phyloP scores from a whole-genome alignment of 2,888 invertebrate genomes.

The Arrhopalites spinosus region DNA sequence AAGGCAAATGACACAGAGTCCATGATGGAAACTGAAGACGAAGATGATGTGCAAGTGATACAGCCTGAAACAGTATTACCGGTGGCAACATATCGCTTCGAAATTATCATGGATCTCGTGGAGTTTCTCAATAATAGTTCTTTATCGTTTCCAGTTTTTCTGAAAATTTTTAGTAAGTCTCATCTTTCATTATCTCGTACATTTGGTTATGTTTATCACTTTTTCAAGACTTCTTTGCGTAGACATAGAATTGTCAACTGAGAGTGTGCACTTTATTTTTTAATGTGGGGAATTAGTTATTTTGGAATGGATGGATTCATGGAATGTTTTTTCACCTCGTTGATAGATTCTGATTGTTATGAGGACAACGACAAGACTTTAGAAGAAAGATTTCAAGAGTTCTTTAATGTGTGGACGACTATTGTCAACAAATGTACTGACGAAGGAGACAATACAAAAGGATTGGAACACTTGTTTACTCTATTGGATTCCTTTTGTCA shows the following conservation, averaged over 20 bases:
- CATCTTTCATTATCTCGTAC: too few species aligned
- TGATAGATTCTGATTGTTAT: conserved; percentile 9
- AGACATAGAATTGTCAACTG: too few species aligned
- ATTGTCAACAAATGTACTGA: conserved; percentile 18
- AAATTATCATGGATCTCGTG: conserved; percentile 26
- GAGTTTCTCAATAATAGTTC: conserved; percentile 24
- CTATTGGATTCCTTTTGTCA: conserved; percentile 32
- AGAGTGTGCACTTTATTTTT: too few species aligned
- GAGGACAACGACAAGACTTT: conserved; percentile 17
- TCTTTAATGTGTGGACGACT: conserved; percentile 38
- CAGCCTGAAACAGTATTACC: background rate
- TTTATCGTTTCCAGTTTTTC: background rate
- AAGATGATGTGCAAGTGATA: conserved; percentile 25
- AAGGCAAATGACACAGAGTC: background rate
- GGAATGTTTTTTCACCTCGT: too few species aligned
- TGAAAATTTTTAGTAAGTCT: conserved; percentile 20
- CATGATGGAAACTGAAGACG: conserved; percentile 9
- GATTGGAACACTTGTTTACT: conserved; percentile 34
- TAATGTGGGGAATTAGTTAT: too few species aligned
- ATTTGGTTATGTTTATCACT: too few species aligned
- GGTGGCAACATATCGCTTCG: conserved; percentile 6
- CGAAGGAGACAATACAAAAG: background rate
- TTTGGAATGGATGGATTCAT: too few species aligned
- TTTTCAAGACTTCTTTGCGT: too few species aligned
- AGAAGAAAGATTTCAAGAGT: conserved; percentile 39